Percentiles rank a stretch among this genome's conserved stretches.
These are phyloP conservation scores for Siniperca scherzeri DNA, from an alignment of 2,797 vertebrate species.

Conservation along the genomic window DNA sequence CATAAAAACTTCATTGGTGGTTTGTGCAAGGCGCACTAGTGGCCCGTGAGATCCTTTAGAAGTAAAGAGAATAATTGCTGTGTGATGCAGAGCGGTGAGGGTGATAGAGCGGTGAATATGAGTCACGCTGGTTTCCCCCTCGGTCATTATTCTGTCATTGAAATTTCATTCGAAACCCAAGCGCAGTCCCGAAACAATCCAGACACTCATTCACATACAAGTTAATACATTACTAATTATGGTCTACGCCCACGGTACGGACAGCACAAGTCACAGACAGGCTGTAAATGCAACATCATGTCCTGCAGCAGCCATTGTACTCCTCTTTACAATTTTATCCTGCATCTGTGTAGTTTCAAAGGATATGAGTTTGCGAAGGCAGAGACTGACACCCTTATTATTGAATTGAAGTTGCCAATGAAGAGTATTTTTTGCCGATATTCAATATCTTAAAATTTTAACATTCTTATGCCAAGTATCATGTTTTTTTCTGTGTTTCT, in stretches of 20 bases:
- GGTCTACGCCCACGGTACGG: constrained; percentile 48
- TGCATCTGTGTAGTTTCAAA: constrained; percentile 37
- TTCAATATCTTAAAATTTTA: constrained; percentile 36
- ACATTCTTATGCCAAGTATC: constrained; percentile 27
- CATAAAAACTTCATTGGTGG: constrained; percentile 36
- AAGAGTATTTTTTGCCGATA: constrained; percentile 29
- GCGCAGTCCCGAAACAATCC: constrained; percentile 61
- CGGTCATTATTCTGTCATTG: constrained; percentile 76
- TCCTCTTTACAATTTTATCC: constrained; percentile 16
- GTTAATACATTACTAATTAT: constrained; percentile 73
- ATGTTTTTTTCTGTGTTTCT: constrained; percentile 25
- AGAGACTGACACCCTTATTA: constrained; percentile 27
- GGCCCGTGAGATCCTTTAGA: constrained; percentile 54
- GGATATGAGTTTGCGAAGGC: constrained; percentile 24
- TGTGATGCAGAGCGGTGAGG: constrained; percentile 64
- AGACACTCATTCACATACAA: constrained; percentile 65
- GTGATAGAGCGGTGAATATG: constrained; percentile 73
- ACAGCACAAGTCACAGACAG: constrained; percentile 47
- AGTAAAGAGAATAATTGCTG: constrained; percentile 55
- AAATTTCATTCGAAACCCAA: constrained; percentile 68
- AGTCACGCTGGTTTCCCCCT: constrained; percentile 77
- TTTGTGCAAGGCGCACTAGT: constrained; percentile 24
- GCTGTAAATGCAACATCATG: constrained; percentile 21
- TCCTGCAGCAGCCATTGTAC: constrained; percentile 34
- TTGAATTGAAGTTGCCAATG: constrained; percentile 16